These are phyloP conservation scores for Nautilus pompilius DNA, from an alignment of 1,140 invertebrate species.

Conservation along the genomic window DNA sequence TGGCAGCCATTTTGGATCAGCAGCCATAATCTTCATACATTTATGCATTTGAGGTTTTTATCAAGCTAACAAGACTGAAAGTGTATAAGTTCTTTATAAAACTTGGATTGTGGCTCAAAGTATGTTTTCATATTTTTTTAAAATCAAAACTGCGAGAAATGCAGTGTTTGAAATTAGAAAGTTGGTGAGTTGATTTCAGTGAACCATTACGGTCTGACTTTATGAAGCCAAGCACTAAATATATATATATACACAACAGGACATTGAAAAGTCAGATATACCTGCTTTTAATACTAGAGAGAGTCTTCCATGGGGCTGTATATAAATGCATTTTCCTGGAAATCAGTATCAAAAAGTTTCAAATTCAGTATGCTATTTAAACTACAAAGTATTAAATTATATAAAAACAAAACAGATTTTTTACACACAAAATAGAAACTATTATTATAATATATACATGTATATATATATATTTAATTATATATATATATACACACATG, in stretches of 20 bases:
- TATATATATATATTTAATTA: no score
- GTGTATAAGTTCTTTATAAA: not conserved
- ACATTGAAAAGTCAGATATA: not conserved
- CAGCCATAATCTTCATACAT: not conserved
- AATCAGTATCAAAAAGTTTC: no score
- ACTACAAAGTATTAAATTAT: not conserved
- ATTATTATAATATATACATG: no score
- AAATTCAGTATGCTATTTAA: no score
- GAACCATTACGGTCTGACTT: not conserved
- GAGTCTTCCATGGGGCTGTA: not conserved
- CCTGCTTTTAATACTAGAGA: not conserved
- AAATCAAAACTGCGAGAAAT: not conserved
- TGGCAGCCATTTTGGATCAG: not conserved
- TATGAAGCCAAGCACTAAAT: not conserved
- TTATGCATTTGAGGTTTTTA: not conserved
- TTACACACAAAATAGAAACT: not conserved
- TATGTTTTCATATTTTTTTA: not conserved
- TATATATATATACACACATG: no score
- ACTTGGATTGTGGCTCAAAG: not conserved
- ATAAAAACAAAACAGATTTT: not conserved
- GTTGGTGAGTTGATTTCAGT: no score
- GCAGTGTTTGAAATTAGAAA: no score
- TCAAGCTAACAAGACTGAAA: not conserved
- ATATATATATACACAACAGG: not conserved
- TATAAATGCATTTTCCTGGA: not conserved